Evolutionary conservation across 2,888 invertebrate genomes (phyloP), one percentile per base, ranked within the genome.

Genomic region (Eristalis pertinax): DNA sequence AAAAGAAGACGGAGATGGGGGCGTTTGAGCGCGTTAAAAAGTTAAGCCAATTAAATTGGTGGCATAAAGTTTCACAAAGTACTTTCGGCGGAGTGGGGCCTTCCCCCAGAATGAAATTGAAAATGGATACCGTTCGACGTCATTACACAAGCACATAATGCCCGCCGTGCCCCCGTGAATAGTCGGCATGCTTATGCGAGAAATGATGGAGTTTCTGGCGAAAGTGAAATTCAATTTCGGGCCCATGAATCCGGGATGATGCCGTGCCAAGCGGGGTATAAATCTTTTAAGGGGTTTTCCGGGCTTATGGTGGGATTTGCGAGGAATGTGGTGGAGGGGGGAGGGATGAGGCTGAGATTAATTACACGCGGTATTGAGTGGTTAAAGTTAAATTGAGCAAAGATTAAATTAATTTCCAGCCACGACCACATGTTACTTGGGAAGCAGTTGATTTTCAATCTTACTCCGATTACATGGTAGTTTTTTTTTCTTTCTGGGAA

Each of bases 11-110:
- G 67, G n/a, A n/a, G n/a, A n/a, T n/a, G n/a, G n/a, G 62, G 26
- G 26, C 26, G 26, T 26, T 26, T 26, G 41, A 38, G n/a, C 35
- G 13, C 41, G 19, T 58, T 13, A 35, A 41, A 56, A 78, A 78
- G 56, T 64, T 78, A 72, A 58, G 56, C 78, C 64, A 72, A 72
- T 78, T 78, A 58, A 65, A 78, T 64, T 41, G 26, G 58, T 56
- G 70, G 32, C 78, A 65, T 19, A 58, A 78, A 78, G 64, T 77
- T 77, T 73, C 63, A 43, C 22, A 29, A n/a, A 68, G 43, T 50
- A 43, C 62, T 72, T 72, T 38, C 15, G 26, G 13, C 1, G 26
- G 1, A 8, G 24, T 11, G 22, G 22, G 68, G n/a, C n/a, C n/a
- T n/a, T n/a, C n/a, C n/a, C n/a, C n/a, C n/a, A 5, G 32, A 32